phyloP scores from a whole-genome alignment of 1,140 invertebrate species.

The Frieseomelitta varia region DNA sequence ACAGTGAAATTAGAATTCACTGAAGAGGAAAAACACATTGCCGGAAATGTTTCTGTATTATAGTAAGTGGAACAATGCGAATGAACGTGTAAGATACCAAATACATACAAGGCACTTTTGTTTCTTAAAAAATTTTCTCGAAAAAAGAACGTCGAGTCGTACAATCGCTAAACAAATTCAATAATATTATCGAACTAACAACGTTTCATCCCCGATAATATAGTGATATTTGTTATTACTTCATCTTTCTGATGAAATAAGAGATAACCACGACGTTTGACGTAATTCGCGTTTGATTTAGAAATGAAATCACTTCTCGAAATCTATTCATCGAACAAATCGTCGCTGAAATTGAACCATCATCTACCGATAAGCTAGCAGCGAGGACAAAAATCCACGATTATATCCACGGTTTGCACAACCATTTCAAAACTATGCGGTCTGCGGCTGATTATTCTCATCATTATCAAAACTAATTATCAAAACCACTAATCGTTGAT shows the following conservation, averaged over 20 bases:
- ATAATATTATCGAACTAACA: not conserved
- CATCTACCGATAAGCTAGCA: not conserved
- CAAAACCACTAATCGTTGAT: not conserved
- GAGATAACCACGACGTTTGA: not conserved
- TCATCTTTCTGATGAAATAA: too few relatives aligned
- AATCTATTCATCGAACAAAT: too few relatives aligned
- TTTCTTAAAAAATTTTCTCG: not conserved
- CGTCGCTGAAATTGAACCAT: not conserved
- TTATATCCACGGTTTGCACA: not conserved
- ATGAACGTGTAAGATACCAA: conserved; percentile 1
- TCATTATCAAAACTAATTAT: not conserved
- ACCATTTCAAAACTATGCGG: not conserved
- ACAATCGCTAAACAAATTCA: not conserved
- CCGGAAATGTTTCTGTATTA: conserved; percentile 24
- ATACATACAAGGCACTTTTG: not conserved
- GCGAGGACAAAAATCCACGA: not conserved
- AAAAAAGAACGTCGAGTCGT: not conserved
- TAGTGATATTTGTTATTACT: too few relatives aligned
- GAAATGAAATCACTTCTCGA: conserved; percentile 13
- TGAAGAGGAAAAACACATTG: not conserved
- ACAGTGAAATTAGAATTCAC: not conserved
- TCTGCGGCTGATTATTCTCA: not conserved
- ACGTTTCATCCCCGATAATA: too few relatives aligned
- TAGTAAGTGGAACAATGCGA: conserved; percentile 20
- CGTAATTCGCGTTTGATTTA: not conserved